Percentiles rank a stretch among this genome's conserved stretches.
Evolutionary conservation across 2,888 invertebrate species (phyloP).

Genomic region (Parascotia fuliginaria): DNA sequence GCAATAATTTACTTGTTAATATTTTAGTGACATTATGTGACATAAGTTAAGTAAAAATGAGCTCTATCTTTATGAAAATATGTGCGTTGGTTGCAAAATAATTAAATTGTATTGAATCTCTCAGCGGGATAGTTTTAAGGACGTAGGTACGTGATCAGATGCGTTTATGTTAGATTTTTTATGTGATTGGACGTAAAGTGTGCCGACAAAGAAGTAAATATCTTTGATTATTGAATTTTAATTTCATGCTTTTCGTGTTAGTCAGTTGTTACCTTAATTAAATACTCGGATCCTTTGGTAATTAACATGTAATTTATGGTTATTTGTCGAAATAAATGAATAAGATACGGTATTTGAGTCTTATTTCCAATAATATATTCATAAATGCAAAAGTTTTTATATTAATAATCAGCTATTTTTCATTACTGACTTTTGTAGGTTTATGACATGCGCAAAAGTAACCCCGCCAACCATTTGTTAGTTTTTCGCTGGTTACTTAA

Average conservation of each 20-base stretch:
- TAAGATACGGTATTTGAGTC: background rate
- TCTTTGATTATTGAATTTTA: constrained; percentile 27
- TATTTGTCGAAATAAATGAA: constrained; percentile 5
- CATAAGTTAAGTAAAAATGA: constrained; percentile 7
- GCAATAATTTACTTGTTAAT: constrained; percentile 27
- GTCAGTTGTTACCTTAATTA: constrained; percentile 22
- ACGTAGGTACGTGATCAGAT: constrained; percentile 30
- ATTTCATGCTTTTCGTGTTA: constrained; percentile 22
- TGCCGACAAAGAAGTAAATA: constrained; percentile 31
- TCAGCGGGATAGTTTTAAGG: constrained; percentile 46
- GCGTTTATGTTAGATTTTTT: constrained; percentile 41
- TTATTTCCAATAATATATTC: background rate
- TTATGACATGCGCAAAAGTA: too few species aligned
- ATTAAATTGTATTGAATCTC: constrained; percentile 46
- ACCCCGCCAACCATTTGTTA: too few species aligned
- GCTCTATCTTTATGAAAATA: constrained; percentile 10
- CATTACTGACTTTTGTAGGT: too few species aligned
- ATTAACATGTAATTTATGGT: constrained; percentile 6
- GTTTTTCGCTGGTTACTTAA: too few species aligned
- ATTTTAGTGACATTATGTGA: constrained; percentile 14
- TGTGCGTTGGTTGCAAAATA: constrained; percentile 37
- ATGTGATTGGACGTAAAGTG: constrained; percentile 32
- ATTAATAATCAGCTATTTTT: too few species aligned
- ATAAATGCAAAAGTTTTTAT: too few species aligned
- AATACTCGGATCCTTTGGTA: constrained; percentile 6